Conservation (phyloP, 2,113 vertebrate genomes). For the Cavia porcellus region DNA sequence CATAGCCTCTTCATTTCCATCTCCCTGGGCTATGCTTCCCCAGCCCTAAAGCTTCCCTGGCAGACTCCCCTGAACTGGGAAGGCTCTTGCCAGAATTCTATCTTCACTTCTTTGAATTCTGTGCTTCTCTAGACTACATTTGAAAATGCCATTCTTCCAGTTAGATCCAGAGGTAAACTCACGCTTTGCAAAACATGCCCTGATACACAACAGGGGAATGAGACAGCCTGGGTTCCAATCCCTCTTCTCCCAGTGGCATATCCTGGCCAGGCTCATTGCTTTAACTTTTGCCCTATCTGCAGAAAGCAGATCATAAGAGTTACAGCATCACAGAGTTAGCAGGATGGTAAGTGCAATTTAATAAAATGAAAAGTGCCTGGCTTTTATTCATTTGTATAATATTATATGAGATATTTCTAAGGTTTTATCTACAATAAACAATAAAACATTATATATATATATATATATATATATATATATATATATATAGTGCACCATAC, state of each 20-base stretch:
- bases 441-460: background rate
- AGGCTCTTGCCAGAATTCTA: background rate
- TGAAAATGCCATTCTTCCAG: background rate
- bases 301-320: background rate
- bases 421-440: background rate
- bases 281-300: background rate
- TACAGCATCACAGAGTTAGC: background rate
- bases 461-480: background rate
- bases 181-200: background rate
- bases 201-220: background rate
- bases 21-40: background rate
- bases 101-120: background rate
- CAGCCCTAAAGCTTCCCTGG: background rate
- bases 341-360: background rate
- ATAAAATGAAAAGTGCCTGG: background rate
- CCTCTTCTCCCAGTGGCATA: background rate
- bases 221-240: background rate
- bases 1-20: background rate
- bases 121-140: background rate
- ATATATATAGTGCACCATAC: background rate
- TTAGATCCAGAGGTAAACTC: background rate
- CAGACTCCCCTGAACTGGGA: background rate
- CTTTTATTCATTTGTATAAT: background rate
- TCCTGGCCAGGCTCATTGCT: background rate
- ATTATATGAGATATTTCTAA: background rate